Evolutionary conservation across 2,797 vertebrate genomes (phyloP).

Genomic region (Calcarius lapponicus): DNA sequence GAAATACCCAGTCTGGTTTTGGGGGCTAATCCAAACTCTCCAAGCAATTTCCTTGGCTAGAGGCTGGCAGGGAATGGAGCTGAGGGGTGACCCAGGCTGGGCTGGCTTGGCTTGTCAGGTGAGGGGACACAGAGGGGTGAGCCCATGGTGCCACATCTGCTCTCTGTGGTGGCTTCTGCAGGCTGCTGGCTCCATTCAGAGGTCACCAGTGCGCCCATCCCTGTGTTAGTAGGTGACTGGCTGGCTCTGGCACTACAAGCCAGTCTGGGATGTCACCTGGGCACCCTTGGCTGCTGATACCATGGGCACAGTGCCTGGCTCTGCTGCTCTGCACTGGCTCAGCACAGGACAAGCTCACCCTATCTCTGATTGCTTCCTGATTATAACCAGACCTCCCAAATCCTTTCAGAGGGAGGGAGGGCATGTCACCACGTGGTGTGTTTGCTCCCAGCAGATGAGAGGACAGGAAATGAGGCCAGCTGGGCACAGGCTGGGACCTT

Average conservation of each 20-base stretch:
- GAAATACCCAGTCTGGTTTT: background rate
- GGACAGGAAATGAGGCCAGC: background rate
- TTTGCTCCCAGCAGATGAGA: background rate
- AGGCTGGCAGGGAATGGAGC: background rate
- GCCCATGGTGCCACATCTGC: background rate
- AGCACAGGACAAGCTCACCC: background rate
- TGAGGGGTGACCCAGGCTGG: background rate
- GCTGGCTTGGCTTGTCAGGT: fast-evolving
- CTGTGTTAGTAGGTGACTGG: fast-evolving
- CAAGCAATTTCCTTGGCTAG: background rate
- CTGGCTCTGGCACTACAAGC: background rate
- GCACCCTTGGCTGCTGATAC: background rate
- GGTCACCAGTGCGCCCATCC: fast-evolving
- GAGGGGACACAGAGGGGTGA: fast-evolving
- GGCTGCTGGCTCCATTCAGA: background rate
- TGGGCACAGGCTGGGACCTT: background rate
- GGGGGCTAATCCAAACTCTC: background rate
- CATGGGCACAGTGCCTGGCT: background rate
- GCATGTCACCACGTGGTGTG: fast-evolving
- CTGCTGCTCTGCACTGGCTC: background rate
- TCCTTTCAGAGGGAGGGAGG: background rate
- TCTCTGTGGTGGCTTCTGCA: background rate
- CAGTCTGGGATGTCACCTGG: background rate
- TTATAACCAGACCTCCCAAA: background rate
- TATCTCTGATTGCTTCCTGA: background rate